These are phyloP conservation scores for Elmis aenea DNA, from an alignment of 2,888 invertebrate genomes.

Conservation along the genomic window DNA sequence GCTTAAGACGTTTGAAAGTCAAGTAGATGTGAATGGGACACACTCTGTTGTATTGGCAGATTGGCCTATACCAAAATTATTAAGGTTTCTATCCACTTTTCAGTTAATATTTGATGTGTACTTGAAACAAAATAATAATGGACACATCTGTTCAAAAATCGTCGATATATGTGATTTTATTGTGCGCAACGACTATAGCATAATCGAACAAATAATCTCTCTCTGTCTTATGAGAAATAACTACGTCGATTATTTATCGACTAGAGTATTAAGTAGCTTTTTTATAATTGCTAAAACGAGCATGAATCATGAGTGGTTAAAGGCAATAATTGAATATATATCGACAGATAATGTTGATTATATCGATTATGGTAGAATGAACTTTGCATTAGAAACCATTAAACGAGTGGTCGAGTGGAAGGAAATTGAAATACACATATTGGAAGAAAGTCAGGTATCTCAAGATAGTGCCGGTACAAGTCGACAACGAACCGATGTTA, in stretches of 20 bases:
- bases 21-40: slow-evolving; percentile 48
- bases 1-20: slow-evolving; percentile 66
- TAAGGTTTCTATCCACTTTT: slow-evolving; percentile 77
- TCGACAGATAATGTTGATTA: slow-evolving; percentile 54
- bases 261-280: slow-evolving; percentile 75
- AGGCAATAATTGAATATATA: slow-evolving; percentile 69
- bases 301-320: slow-evolving; percentile 74
- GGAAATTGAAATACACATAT: slow-evolving; percentile 72
- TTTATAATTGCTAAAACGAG: slow-evolving; percentile 79
- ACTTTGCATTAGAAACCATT: slow-evolving; percentile 79
- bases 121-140: slow-evolving; percentile 76
- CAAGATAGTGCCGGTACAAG: slow-evolving; percentile 35
- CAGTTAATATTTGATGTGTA: slow-evolving; percentile 81
- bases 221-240: slow-evolving; percentile 73
- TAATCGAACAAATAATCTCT: slow-evolving; percentile 79
- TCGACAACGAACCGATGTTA: slow-evolving; percentile 23
- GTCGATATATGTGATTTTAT: slow-evolving; percentile 76
- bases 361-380: slow-evolving; percentile 66
- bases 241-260: slow-evolving; percentile 75
- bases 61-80: slow-evolving; percentile 62
- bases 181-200: slow-evolving; percentile 74
- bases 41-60: slow-evolving; percentile 53
- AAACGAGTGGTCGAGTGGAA: slow-evolving; percentile 87
- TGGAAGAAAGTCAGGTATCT: slow-evolving; percentile 59
- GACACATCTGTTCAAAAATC: slow-evolving; percentile 75